These are phyloP conservation scores for Cyprinus carpio DNA, from an alignment of 2,113 vertebrate genomes.

Conservation along the genomic window DNA sequence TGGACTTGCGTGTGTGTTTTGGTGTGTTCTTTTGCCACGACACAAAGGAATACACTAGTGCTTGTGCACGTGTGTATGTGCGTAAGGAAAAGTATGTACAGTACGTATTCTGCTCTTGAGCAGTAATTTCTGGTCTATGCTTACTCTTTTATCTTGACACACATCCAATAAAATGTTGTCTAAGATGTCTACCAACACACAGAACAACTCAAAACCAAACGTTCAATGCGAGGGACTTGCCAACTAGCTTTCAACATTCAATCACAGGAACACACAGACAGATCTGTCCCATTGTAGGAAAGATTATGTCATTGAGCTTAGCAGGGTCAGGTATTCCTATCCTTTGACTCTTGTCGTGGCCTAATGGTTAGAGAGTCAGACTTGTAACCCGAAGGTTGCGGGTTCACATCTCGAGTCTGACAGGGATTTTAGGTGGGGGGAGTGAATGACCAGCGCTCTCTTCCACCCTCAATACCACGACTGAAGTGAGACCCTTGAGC, in stretches of 20 bases:
- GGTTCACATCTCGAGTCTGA: too few species aligned
- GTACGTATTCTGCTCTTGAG: not conserved
- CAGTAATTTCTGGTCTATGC: not conserved
- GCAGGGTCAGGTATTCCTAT: not conserved
- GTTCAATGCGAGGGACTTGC: not conserved
- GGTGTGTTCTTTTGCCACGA: not conserved
- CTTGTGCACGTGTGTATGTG: not conserved
- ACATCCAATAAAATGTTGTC: not conserved
- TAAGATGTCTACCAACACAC: not conserved
- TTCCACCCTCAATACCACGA: too few species aligned
- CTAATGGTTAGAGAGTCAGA: too few species aligned
- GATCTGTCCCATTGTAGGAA: not conserved
- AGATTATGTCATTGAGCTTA: conserved; percentile 4
- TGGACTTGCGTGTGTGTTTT: not conserved
- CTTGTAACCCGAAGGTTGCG: too few species aligned
- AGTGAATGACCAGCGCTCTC: not conserved
- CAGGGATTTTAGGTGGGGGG: too few species aligned
- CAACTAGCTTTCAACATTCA: not conserved
- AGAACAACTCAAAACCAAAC: not conserved
- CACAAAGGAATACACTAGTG: not conserved
- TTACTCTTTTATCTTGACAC: not conserved
- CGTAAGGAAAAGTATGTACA: not conserved
- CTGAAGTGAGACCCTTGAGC: too few species aligned
- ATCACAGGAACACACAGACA: not conserved
- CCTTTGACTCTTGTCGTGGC: not conserved